Percentiles rank a stretch among this genome's conserved stretches.
Evolutionary conservation across 2,113 vertebrate species (phyloP).

Genomic region (Ptychochromis oligacanthus): DNA sequence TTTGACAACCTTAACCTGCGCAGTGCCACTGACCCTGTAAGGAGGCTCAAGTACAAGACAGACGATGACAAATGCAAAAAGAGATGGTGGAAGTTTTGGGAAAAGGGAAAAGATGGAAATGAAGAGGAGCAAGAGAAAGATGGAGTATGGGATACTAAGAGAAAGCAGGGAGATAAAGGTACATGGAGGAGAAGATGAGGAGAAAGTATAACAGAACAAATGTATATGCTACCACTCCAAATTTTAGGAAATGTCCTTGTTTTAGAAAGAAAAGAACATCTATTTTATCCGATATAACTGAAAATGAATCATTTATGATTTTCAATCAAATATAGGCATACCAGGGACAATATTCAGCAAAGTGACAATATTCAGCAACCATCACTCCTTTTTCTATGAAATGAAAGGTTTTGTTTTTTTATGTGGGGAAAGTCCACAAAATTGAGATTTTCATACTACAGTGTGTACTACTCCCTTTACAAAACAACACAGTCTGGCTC

Average conservation of each 20-base stretch:
- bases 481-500: neutral
- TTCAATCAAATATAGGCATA: neutral
- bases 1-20: constrained; percentile 78
- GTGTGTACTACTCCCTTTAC: neutral
- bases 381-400: neutral
- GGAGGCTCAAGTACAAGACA: constrained; percentile 87
- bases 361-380: neutral
- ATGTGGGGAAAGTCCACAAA: neutral
- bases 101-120: neutral
- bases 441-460: neutral
- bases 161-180: constrained; percentile 41
- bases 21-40: constrained; percentile 85
- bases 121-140: constrained; percentile 38
- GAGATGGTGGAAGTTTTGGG: constrained; percentile 64
- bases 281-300: neutral
- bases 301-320: rapidly evolving
- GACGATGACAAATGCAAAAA: constrained; percentile 80
- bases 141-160: constrained; percentile 29
- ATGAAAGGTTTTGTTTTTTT: neutral
- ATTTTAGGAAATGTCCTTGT: neutral
- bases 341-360: neutral
- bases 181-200: constrained; percentile 45
- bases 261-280: neutral
- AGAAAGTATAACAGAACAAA: neutral
- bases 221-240: neutral